A percentile compares a stretch with the other conserved stretches of the same genome.
These are phyloP conservation scores for Pseudoips prasinana DNA, from an alignment of 2,888 invertebrate genomes.

Conservation along the genomic window DNA sequence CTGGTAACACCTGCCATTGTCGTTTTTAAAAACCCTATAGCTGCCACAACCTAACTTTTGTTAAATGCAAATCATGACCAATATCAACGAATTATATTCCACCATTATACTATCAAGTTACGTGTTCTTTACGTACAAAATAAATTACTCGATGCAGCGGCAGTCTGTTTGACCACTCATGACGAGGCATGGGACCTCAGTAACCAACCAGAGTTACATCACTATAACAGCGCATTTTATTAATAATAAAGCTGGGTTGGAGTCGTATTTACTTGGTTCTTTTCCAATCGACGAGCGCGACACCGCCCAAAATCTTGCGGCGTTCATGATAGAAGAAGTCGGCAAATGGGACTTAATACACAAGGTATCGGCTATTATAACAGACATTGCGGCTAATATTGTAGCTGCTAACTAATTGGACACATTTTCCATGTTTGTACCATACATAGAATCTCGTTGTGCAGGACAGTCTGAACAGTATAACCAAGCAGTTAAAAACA, in stretches of 20 bases:
- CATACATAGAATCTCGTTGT: neutral
- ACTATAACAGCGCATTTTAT: slow-evolving; percentile 18
- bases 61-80: neutral
- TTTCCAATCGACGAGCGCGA: neutral
- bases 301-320: too few species aligned
- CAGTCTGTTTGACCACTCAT: slow-evolving; percentile 18
- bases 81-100: slow-evolving; percentile 1
- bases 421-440: slow-evolving; percentile 1
- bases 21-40: too few species aligned
- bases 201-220: slow-evolving; percentile 12
- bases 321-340: too few species aligned
- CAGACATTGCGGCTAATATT: too few species aligned
- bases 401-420: slow-evolving; percentile 1
- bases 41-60: too few species aligned
- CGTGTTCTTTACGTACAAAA: neutral
- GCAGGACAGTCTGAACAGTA: neutral
- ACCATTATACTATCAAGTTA: neutral
- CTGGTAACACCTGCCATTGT: too few species aligned
- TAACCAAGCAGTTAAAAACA: slow-evolving; percentile 5
- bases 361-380: too few species aligned
- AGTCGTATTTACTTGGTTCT: neutral
- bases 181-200: slow-evolving; percentile 19
- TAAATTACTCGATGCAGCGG: slow-evolving; percentile 1
- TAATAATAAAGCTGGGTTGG: neutral
- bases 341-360: too few species aligned